Conservation (phyloP, 1,140 invertebrate species). For the Caenorhabditis elegans region WBcel235 BX284603.4:8922501-8923000, state of each 20-base stretch:
- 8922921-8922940: no score
- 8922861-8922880: no score
- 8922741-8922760: slow-evolving; percentile 47
- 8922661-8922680: slow-evolving; percentile 54
- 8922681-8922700: slow-evolving; percentile 51
- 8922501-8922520: slow-evolving; percentile 35
- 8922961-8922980: no score
- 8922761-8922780: slow-evolving; percentile 52
- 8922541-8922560: slow-evolving; percentile 49
- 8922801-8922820: no score
- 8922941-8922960: no score
- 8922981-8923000: no score
- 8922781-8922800: slow-evolving; percentile 49
- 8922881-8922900: not conserved
- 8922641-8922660: slow-evolving; percentile 53
- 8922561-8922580: slow-evolving; percentile 48
- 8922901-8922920: not conserved
- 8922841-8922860: no score
- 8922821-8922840: no score
- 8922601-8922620: slow-evolving; percentile 34
- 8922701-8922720: slow-evolving; percentile 54
- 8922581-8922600: slow-evolving; percentile 49
- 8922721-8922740: slow-evolving; percentile 34
- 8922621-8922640: slow-evolving; percentile 51
- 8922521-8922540: slow-evolving; percentile 40